Base-by-base conservation (phyloP, 1,140 invertebrate genomes). In the Hylaeus anthracinus region DNA sequence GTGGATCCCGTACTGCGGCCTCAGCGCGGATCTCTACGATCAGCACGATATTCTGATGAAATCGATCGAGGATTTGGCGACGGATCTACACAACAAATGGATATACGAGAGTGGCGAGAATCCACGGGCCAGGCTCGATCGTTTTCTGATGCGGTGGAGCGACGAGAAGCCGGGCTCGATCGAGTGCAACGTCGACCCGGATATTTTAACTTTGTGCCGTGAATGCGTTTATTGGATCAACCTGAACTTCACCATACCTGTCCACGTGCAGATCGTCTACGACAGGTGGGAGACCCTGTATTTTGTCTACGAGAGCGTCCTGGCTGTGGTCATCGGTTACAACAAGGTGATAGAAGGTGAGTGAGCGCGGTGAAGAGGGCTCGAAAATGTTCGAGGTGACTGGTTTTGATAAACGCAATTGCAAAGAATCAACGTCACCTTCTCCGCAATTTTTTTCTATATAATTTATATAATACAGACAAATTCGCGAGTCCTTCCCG, bases 131-230 rank as follows among this genome's bases (percentile, higher is more conserved):
- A 94, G 94, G 60, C 93, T 98, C 12, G 95, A 97, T 83, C 94
- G 95, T 66, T 95, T 96, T 14, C 90, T 98, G 61, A 96, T 98
- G 94, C 93, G 94, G 64, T 95, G 95, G 48, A 96, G 95, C 88
- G 90, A 79, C 91, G 6, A 94, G 94, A 76, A 94, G 94, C 82
- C 94, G 93, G 64, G 95, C 2, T 92, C 97, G 66, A 88, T 98
- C 64, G 96, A 97, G 91, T 96, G 96, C 88, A 98, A 98, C 90
- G 96, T 98, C 76, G 96, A 97, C 92, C 94, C 86, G 5, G 51
- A 56, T 37, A 86, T 96, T 71, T 83, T 95, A 86, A 95, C 94
- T 85, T 92, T 96, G 66, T 96, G 95, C 87, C 93, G 94, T 84
- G 96, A 97, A 91, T 94, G 95, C 0, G 92, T 94, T 66, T 96